Percentiles rank a stretch among this genome's conserved stretches.
These are phyloP conservation scores for Austrolebias charrua DNA, from an alignment of 2,797 vertebrate species.

Conservation along the genomic window DNA sequence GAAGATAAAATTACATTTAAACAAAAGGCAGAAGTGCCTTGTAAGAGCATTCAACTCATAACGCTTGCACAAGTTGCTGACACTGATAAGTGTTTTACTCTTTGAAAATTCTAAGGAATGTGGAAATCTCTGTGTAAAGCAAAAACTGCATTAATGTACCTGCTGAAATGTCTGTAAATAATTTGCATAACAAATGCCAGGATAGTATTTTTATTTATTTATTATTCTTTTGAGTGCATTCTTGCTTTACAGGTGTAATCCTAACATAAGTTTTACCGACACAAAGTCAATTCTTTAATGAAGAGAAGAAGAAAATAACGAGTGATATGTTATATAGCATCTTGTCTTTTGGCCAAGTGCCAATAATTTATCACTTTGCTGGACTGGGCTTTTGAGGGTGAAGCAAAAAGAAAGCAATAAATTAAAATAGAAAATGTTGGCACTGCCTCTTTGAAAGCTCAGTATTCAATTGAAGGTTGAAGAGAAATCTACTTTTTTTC, in stretches of 20 bases:
- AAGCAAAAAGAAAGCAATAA: conserved; percentile 27
- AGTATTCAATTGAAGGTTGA: conserved; percentile 2
- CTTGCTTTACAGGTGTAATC: conserved; percentile 49
- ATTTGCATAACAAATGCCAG: conserved; percentile 17
- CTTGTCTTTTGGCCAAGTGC: conserved; percentile 46
- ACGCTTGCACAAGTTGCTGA: conserved; percentile 2
- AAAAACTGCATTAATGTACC: conserved; percentile 43
- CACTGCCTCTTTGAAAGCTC: conserved; percentile 17
- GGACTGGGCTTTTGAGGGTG: conserved; percentile 20
- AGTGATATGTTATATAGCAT: conserved; percentile 49
- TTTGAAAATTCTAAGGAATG: conserved; percentile 22
- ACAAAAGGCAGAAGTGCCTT: conserved; percentile 14
- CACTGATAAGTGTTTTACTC: conserved; percentile 32
- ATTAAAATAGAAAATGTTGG: conserved; percentile 51
- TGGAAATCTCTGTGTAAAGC: conserved; percentile 34
- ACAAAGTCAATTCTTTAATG: conserved; percentile 46
- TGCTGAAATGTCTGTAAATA: conserved; percentile 37
- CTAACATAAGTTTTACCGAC: conserved; percentile 67
- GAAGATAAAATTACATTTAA: conserved; percentile 13
- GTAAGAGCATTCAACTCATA: conserved; percentile 16
- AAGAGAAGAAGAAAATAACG: conserved; percentile 33
- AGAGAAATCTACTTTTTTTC: neutral
- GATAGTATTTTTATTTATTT: conserved; percentile 57
- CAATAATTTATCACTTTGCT: conserved; percentile 60
- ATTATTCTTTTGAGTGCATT: conserved; percentile 56